phyloP scores from a whole-genome alignment of 23 tunicate species.

The Ascidia mentula region DNA sequence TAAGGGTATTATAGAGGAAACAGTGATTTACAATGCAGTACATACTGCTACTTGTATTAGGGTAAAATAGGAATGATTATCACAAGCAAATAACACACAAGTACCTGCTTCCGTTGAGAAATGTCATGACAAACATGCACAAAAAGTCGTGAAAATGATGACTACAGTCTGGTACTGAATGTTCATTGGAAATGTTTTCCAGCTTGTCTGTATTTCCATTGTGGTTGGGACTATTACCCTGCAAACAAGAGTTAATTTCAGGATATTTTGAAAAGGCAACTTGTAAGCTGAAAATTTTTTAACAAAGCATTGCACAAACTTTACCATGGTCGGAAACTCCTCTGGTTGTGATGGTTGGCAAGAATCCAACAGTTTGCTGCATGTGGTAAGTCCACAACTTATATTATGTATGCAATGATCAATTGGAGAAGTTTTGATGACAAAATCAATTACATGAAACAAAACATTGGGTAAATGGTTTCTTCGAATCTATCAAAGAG shows the following conservation, averaged over 20 bases:
- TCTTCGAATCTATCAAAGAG: constrained; percentile 9
- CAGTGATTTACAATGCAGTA: neutral
- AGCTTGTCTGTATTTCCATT: neutral
- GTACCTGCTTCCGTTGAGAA: constrained; percentile 19
- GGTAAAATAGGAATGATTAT: too few species aligned
- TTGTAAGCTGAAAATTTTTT: neutral
- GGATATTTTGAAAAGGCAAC: neutral
- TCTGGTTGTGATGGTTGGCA: constrained; percentile 18
- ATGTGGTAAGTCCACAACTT: neutral
- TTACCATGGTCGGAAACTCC: neutral
- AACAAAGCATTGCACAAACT: neutral
- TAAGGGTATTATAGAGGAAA: neutral
- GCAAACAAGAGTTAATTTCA: neutral
- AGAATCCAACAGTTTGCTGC: constrained; percentile 28
- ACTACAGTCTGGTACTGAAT: neutral
- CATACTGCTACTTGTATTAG: neutral
- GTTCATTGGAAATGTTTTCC: neutral
- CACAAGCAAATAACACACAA: too few species aligned
- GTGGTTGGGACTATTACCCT: neutral
- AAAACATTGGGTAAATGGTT: constrained; percentile 28
- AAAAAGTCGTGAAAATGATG: constrained; percentile 16
- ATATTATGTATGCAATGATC: constrained; percentile 3
- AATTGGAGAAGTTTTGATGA: neutral
- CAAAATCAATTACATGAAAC: constrained; percentile 8
- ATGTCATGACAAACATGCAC: neutral